Evolutionary conservation across 2,797 vertebrate species (phyloP).

Genomic region (Aphelocoma californica): DNA sequence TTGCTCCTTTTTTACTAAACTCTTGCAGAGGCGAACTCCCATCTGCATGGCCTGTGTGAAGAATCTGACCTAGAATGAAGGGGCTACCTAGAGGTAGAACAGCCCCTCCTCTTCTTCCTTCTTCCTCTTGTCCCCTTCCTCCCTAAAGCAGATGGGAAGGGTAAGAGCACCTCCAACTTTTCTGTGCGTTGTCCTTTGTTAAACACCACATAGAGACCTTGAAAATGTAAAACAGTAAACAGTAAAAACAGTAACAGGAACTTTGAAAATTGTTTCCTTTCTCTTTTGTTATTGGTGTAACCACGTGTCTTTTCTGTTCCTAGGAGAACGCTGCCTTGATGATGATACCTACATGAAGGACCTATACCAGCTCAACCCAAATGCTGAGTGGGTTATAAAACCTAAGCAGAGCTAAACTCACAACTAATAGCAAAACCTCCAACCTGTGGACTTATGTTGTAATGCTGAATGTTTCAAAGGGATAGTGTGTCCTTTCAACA

Average conservation of each 20-base stretch:
- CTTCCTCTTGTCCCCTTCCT: not conserved
- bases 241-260: not conserved
- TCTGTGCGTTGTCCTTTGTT: not conserved
- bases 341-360: conserved; percentile 93
- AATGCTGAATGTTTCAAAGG: conserved; percentile 38
- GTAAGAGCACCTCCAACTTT: not conserved
- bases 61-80: not conserved
- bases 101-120: not conserved
- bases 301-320: not conserved
- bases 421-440: not conserved
- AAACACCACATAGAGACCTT: not conserved
- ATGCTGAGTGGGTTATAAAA: conserved; percentile 96
- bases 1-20: not conserved
- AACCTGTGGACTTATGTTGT: not conserved
- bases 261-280: not conserved
- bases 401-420: conserved; percentile 71
- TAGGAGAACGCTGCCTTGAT: conserved; percentile 92
- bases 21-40: not conserved
- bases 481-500: not conserved
- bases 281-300: not conserved
- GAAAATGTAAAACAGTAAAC: not conserved
- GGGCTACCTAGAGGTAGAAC: not conserved
- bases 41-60: not conserved
- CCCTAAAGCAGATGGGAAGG: not conserved
- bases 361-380: conserved; percentile 90